phyloP scores from a whole-genome alignment of 2,113 vertebrate genomes.

The Anolis sagrei region DNA sequence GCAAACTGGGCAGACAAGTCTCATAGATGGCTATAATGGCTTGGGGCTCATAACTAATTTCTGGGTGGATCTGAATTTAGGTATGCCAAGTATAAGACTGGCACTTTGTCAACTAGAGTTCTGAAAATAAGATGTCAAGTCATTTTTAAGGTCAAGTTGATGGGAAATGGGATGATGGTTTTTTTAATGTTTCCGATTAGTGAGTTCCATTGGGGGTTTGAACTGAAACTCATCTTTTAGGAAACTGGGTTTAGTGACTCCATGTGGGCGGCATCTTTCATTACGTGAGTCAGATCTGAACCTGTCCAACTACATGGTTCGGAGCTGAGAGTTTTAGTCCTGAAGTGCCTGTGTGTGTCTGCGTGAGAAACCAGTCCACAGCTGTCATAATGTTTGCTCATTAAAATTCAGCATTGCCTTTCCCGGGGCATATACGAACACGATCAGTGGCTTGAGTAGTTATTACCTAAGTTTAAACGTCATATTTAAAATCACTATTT shows the following conservation, averaged over 20 bases:
- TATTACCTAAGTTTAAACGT: not conserved
- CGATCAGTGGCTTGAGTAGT: not conserved
- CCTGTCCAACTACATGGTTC: conserved; percentile 36
- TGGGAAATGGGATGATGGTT: not conserved
- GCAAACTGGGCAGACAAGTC: no score
- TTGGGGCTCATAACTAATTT: not conserved
- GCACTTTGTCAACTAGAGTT: not conserved
- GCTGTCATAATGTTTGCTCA: conserved; percentile 14
- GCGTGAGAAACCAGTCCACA: not conserved
- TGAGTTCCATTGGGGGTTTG: conserved; percentile 13
- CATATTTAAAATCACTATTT: not conserved
- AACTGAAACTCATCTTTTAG: conserved; percentile 9
- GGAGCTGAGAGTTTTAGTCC: not conserved
- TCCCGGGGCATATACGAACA: not conserved
- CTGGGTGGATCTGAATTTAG: not conserved
- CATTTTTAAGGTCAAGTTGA: conserved; percentile 1
- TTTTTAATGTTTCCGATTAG: not conserved
- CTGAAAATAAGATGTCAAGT: not conserved
- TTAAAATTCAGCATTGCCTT: not conserved
- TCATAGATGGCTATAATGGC: not conserved
- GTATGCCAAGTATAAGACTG: not conserved
- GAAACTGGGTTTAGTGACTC: conserved; percentile 22
- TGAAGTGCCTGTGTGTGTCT: not conserved
- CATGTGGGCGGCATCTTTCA: not conserved
- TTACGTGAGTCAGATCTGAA: conserved; percentile 33